A percentile compares a stretch with the other conserved stretches of the same genome.
Conservation (phyloP, 1,140 invertebrate genomes). For the Trichonephila clavata region DNA sequence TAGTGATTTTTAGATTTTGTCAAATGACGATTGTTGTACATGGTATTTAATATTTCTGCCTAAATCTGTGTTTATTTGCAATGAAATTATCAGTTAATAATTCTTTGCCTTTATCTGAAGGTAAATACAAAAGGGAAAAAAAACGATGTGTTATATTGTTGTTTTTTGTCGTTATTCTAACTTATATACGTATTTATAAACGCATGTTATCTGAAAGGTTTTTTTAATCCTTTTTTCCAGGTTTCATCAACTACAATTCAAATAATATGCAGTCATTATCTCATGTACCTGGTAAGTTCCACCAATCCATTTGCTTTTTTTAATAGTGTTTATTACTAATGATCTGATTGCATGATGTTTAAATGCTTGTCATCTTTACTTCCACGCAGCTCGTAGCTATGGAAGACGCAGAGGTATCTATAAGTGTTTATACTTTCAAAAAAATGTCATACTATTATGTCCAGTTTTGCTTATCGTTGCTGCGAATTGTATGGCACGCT, state of each 20-base stretch:
- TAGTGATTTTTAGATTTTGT: too few species aligned
- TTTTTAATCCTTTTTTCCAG: conserved; percentile 37
- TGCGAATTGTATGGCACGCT: too few species aligned
- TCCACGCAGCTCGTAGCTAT: conserved; percentile 76
- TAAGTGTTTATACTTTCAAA: neutral
- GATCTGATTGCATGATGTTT: conserved; percentile 22
- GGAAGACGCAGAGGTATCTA: conserved; percentile 75
- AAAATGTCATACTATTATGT: neutral
- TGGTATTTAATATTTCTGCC: too few species aligned
- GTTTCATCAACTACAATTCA: conserved; percentile 76
- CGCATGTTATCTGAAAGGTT: neutral
- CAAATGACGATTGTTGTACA: too few species aligned
- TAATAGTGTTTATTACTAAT: neutral
- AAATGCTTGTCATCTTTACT: conserved; percentile 71
- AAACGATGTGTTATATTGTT: too few species aligned
- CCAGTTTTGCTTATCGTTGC: too few species aligned
- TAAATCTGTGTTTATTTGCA: too few species aligned
- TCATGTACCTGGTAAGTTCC: conserved; percentile 76
- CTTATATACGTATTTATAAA: neutral
- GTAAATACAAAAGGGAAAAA: too few species aligned
- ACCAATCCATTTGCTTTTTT: neutral
- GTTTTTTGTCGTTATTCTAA: too few species aligned
- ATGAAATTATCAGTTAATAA: too few species aligned
- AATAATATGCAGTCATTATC: conserved; percentile 77
- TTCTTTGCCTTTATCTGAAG: too few species aligned